Evolutionary conservation across 2,888 invertebrate genomes (phyloP), one percentile per base, ranked within the genome.

Genomic region (Dicyrtoma fusca): DNA sequence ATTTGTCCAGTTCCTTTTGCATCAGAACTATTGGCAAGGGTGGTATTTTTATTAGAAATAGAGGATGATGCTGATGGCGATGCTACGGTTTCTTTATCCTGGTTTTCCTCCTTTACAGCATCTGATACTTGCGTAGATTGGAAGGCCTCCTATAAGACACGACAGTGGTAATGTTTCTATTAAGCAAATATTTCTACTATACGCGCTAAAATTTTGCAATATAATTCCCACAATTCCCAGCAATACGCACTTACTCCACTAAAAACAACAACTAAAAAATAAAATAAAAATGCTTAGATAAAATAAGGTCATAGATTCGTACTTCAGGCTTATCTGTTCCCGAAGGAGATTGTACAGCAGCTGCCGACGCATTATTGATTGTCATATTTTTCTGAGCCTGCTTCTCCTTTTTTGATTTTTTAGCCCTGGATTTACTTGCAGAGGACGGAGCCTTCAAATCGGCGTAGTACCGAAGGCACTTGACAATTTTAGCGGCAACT

Each of bases 381-480:
- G 57, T 10, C 25, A 23, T 21, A 26, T 57, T 57, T 17, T 61
- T 61, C 19, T 42, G 44, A 4, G 19, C 42, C 61, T 61, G 26
- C n/a, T 44, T 25, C 19, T 61, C 42, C 44, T 61, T 61, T 4
- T 34, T 34, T 42, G 26, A 42, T 19, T 61, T 26, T 45, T 49
- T 17, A 71, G 25, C 25, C 19, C 42, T 68, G 21, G 53, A 73
- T 51, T 55, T 71, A 65, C 73, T 79, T 1, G 66, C 63, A 59
- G 49, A 4, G 11, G 61, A 61, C 42, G 61, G 61, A 11, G 61
- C 17, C 44, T 61, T 61, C n/a, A 75, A 57, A 64, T 75, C 75
- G 21, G 69, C 71, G 61, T 77, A 79, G 66, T 79, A 79, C 23
- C 74, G 75, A 23, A 79, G 76, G 70, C 77, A 76, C 69, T 76